Percentiles rank a stretch among this genome's conserved stretches.
These are phyloP conservation scores for Orchesellides sinensis DNA, from an alignment of 2,888 invertebrate genomes.

Conservation along the genomic window DNA sequence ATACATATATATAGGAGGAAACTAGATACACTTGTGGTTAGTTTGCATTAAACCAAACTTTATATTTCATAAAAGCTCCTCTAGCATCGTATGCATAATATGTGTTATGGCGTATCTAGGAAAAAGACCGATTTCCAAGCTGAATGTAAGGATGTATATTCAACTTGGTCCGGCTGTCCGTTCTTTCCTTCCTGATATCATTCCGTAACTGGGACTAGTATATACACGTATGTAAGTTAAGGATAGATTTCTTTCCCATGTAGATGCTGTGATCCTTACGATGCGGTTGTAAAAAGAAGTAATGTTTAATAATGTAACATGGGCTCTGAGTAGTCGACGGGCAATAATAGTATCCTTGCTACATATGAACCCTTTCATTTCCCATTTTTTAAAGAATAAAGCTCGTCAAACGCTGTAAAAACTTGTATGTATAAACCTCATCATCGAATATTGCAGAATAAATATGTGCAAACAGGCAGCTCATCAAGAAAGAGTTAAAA, in stretches of 20 bases:
- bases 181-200: neutral
- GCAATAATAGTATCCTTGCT: neutral
- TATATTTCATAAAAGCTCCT: neutral
- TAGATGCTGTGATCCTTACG: neutral
- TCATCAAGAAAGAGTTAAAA: neutral
- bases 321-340: neutral
- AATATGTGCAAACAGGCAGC: neutral
- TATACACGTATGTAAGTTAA: neutral
- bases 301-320: constrained; percentile 8
- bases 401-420: neutral
- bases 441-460: neutral
- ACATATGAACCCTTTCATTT: constrained; percentile 10
- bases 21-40: neutral
- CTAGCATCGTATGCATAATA: neutral
- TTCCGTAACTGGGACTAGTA: neutral
- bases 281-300: constrained; percentile 3
- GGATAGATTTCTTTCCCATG: constrained; percentile 12
- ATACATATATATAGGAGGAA: too few relatives aligned
- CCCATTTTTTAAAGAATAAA: constrained; percentile 14
- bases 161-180: neutral
- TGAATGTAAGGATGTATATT: neutral
- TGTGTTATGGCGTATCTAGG: too few relatives aligned
- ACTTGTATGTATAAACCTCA: neutral
- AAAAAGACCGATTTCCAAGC: neutral
- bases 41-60: neutral